Evolutionary conservation across 2,888 invertebrate species (phyloP).

Genomic region (Idaea biselata): DNA sequence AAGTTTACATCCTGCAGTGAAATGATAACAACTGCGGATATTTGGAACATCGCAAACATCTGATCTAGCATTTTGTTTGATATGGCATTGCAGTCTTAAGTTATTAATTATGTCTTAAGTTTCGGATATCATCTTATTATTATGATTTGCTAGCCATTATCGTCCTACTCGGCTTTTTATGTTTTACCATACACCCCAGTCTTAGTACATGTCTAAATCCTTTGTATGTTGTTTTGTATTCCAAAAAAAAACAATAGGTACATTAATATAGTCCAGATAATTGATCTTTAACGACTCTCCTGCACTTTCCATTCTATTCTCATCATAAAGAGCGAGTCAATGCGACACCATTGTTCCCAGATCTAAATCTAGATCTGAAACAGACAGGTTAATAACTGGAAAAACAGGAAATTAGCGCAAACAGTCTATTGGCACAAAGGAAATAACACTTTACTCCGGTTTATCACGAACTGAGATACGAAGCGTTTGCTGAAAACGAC

Average conservation of each 20-base stretch:
- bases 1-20: conserved; percentile 1
- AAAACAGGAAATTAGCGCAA: conserved; percentile 59
- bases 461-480: conserved; percentile 35
- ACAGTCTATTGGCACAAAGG: conserved; percentile 63
- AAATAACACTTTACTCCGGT: conserved; percentile 47
- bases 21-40: background rate
- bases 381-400: conserved; percentile 43
- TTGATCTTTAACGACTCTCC: background rate
- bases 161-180: no score
- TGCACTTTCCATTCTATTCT: background rate
- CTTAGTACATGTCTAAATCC: no score
- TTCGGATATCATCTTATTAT: background rate
- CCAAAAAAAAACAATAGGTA: background rate
- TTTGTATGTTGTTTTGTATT: background rate
- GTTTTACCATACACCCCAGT: no score
- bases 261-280: background rate
- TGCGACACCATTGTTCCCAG: background rate
- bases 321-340: background rate
- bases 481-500: conserved; percentile 12
- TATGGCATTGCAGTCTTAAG: background rate
- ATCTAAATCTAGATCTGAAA: conserved; percentile 38
- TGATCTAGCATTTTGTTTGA: background rate
- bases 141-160: no score
- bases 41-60: background rate
- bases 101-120: background rate